phyloP scores from a whole-genome alignment of 2,797 vertebrate genomes.

The Argya squamiceps region DNA sequence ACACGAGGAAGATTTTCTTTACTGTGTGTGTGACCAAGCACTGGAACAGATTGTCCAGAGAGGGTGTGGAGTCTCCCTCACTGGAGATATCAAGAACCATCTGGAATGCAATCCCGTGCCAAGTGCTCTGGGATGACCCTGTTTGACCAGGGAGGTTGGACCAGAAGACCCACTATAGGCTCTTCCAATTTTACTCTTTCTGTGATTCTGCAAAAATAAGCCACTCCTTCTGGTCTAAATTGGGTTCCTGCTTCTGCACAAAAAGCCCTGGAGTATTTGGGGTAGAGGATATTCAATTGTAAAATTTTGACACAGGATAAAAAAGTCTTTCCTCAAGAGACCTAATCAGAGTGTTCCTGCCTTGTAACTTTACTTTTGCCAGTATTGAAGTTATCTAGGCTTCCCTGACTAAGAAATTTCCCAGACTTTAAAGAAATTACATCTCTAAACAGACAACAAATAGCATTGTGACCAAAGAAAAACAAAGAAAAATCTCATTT shows the following conservation, averaged over 20 bases:
- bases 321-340: background rate
- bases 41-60: background rate
- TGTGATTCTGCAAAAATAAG: background rate
- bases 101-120: background rate
- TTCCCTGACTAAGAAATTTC: background rate
- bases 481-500: background rate
- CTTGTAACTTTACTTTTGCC: background rate
- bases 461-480: background rate
- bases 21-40: fast-evolving
- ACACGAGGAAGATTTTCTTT: background rate
- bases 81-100: background rate
- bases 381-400: background rate
- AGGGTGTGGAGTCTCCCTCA: background rate
- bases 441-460: background rate
- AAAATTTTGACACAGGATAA: background rate
- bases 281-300: background rate
- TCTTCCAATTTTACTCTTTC: background rate
- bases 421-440: background rate
- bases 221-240: background rate
- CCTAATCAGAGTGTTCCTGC: background rate
- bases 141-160: background rate
- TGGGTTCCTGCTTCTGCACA: background rate
- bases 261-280: background rate
- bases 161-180: background rate
- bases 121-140: background rate